phyloP scores from a whole-genome alignment of 2,888 invertebrate species.

The Agriopis aurantiaria region DNA sequence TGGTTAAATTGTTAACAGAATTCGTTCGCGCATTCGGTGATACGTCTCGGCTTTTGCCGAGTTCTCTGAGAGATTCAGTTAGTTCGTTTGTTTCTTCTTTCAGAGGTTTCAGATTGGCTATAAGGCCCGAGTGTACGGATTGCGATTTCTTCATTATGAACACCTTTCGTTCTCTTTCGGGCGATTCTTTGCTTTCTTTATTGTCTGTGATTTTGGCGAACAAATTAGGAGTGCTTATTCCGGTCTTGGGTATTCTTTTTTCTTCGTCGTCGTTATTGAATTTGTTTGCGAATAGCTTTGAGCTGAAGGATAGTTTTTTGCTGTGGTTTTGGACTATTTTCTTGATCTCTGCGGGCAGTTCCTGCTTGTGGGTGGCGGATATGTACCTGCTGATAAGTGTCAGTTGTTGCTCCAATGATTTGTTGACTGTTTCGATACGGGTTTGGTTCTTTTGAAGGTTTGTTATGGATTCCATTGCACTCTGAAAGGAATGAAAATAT shows the following conservation, averaged over 20 bases:
- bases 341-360: slow-evolving; percentile 91
- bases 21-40: slow-evolving; percentile 4
- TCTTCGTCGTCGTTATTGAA: slow-evolving; percentile 75
- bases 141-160: slow-evolving; percentile 79
- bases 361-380: slow-evolving; percentile 88
- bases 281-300: slow-evolving; percentile 76
- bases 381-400: slow-evolving; percentile 90
- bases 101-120: slow-evolving; percentile 71
- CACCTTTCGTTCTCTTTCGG: slow-evolving; percentile 64
- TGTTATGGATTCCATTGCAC: slow-evolving; percentile 89
- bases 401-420: slow-evolving; percentile 91
- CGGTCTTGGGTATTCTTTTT: slow-evolving; percentile 67
- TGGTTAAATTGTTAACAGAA: slow-evolving; percentile 14
- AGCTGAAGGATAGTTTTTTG: slow-evolving; percentile 76
- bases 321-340: slow-evolving; percentile 89
- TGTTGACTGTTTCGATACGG: slow-evolving; percentile 90
- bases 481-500: slow-evolving; percentile 70
- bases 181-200: slow-evolving; percentile 58
- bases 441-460: slow-evolving; percentile 87
- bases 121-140: slow-evolving; percentile 78
- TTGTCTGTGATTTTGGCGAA: slow-evolving; percentile 68
- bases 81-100: slow-evolving; percentile 47
- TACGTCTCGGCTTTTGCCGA: slow-evolving; percentile 43
- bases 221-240: slow-evolving; percentile 75
- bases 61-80: slow-evolving; percentile 32